Base-by-base conservation (phyloP, 2,797 vertebrate genomes). In the Urophycis tenuis region DNA sequence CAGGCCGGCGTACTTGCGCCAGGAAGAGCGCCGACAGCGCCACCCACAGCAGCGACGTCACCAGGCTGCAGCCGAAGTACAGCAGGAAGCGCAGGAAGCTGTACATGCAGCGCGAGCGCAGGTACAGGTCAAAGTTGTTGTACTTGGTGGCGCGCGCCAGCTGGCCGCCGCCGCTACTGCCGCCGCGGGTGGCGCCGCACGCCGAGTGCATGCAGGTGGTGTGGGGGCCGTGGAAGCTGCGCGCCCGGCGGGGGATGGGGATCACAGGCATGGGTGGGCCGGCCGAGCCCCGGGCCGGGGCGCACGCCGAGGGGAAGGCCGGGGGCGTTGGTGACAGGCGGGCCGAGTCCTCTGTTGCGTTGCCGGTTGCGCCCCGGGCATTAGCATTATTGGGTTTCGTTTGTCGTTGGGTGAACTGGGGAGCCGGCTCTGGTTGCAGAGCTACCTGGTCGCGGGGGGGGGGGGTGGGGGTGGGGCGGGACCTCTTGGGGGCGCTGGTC, bases 181-280 rank as follows among this genome's bases (percentile, higher is more conserved):
- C 33, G 35, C 45, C 53, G 53, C 53, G 53, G n/a, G 53, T 9
- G 6, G 53, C 22, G 53, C 53, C 53, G 53, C 96, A 98, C 90
- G 97, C 96, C 0, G 97, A 97, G 85, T 98, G 97, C 93, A 98
- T 95, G 93, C 97, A 99, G 83, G 95, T 98, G 76, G 95, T 96
- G 92, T 99, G 96, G 84, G 97, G 97, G 87, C 97, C 96, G 83
- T 98, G 97, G 93, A 99, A 99, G 79, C 97, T 98, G 85, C 97
- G 97, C 92, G 95, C 97, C 91, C 96, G 94, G 79, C 97, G 94
- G 80, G 97, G 97, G 84, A 99, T 98, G 90, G 97, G 97, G 92
- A 99, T 96, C 88, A 99, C 94, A 93, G 97, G 97, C 97, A 99
- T 98, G 88, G 89, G 89, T 89, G 91, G 91, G 91, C 90, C 85